Evolutionary conservation across 2,888 invertebrate species (phyloP).

Genomic region (Hirtodrosophila histrioides): DNA sequence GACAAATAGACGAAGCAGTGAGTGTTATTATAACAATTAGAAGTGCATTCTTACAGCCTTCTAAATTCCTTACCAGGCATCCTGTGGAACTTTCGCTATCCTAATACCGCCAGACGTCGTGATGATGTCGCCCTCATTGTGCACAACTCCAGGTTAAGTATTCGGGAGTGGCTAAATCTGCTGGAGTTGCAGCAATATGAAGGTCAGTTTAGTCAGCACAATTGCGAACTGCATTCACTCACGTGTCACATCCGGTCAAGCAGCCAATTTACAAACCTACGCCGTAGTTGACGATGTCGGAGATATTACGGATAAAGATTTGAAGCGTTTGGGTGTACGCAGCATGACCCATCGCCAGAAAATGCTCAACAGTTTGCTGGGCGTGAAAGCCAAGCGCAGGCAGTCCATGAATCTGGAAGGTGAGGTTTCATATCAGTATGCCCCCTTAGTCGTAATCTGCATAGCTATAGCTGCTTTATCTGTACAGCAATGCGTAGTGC

Average conservation of each 20-base stretch:
- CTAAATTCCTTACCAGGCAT: slow-evolving; percentile 73
- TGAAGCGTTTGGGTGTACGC: slow-evolving; percentile 87
- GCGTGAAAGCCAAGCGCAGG: slow-evolving; percentile 87
- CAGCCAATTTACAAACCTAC: slow-evolving; percentile 74
- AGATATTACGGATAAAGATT: slow-evolving; percentile 85
- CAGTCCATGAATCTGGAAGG: slow-evolving; percentile 84
- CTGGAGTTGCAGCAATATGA: slow-evolving; percentile 87
- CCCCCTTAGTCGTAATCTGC: background rate
- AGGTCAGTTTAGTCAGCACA: slow-evolving; percentile 55
- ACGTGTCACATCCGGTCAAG: slow-evolving; percentile 19
- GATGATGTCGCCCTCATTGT: slow-evolving; percentile 78
- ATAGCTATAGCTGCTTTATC: slow-evolving; percentile 7
- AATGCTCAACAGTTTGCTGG: slow-evolving; percentile 88
- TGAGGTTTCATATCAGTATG: slow-evolving; percentile 14
- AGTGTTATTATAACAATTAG: slow-evolving; percentile 26
- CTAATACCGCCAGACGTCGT: slow-evolving; percentile 77
- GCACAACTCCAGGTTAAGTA: slow-evolving; percentile 85
- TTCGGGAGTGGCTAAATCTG: slow-evolving; percentile 86
- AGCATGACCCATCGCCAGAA: slow-evolving; percentile 87
- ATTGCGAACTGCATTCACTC: slow-evolving; percentile 9
- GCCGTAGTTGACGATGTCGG: slow-evolving; percentile 76
- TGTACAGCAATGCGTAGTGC: slow-evolving; percentile 48
- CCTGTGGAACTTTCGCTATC: slow-evolving; percentile 85
- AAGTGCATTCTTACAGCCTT: background rate
- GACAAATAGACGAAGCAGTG: slow-evolving; percentile 74